Conservation (phyloP, 2,113 vertebrate species). For the Coptodon rendalli region DNA sequence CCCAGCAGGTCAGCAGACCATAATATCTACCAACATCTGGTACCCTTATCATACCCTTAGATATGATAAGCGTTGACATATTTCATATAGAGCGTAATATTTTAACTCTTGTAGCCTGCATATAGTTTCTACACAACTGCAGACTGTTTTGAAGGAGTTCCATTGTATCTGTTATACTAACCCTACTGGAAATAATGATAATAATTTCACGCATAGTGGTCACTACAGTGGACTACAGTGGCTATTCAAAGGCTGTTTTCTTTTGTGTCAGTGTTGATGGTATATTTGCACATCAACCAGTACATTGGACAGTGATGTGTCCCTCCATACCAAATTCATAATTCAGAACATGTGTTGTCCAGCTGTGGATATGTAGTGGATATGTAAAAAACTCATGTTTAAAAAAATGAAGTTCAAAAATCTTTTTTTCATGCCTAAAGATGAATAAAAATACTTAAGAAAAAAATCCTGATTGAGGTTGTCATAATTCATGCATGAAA, state of each 20-base stretch:
- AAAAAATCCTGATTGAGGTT: neutral
- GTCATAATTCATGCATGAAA: neutral
- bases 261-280: neutral
- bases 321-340: neutral
- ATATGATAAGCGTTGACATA: neutral
- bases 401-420: neutral
- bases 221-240: neutral
- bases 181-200: fast-evolving
- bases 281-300: neutral
- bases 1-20: neutral
- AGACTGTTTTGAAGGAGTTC: neutral
- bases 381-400: neutral
- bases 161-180: neutral
- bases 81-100: neutral
- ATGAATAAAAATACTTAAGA: neutral
- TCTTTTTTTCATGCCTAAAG: neutral
- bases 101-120: neutral
- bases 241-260: neutral
- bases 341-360: neutral
- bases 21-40: neutral
- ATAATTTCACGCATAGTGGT: neutral
- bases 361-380: neutral
- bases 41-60: neutral
- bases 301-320: neutral
- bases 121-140: neutral